Conservation (phyloP, 2,888 invertebrate genomes). For the Dynastes hyllus region DNA sequence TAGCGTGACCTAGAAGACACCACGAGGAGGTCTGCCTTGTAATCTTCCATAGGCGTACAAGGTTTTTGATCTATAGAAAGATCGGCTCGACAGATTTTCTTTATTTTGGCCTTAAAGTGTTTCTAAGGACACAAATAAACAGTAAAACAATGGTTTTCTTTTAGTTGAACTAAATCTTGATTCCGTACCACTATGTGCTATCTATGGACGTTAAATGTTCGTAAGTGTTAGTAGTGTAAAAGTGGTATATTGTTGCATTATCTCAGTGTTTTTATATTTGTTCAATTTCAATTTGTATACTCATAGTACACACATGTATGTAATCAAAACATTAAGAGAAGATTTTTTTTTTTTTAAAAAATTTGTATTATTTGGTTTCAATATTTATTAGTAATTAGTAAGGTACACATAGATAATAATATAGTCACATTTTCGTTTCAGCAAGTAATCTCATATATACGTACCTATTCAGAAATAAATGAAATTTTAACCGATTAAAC, state of each 20-base stretch:
- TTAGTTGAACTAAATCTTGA: too few species aligned
- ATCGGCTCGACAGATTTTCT: too few species aligned
- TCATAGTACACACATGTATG: conserved; percentile 14
- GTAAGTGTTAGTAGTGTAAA: conserved; percentile 15
- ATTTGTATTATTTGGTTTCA: conserved; percentile 16
- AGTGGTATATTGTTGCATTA: conserved; percentile 19
- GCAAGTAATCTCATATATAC: conserved; percentile 21
- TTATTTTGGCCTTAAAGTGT: too few species aligned
- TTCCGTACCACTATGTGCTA: background rate
- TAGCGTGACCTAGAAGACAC: too few species aligned
- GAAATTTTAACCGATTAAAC: conserved; percentile 8
- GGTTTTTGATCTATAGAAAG: too few species aligned
- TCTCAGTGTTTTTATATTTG: conserved; percentile 11
- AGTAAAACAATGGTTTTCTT: too few species aligned
- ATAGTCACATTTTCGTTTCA: conserved; percentile 23
- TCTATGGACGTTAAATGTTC: conserved; percentile 24
- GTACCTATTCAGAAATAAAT: conserved; percentile 20
- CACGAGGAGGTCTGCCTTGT: too few species aligned
- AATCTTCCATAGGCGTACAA: too few species aligned
- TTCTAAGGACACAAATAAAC: too few species aligned
- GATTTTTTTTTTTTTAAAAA: background rate
- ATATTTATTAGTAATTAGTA: conserved; percentile 14
- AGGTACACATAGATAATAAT: conserved; percentile 3
- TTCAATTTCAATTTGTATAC: conserved; percentile 8
- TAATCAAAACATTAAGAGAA: background rate